Conservation (phyloP, 1,140 invertebrate genomes). For the Wiebesia pumilae region DNA sequence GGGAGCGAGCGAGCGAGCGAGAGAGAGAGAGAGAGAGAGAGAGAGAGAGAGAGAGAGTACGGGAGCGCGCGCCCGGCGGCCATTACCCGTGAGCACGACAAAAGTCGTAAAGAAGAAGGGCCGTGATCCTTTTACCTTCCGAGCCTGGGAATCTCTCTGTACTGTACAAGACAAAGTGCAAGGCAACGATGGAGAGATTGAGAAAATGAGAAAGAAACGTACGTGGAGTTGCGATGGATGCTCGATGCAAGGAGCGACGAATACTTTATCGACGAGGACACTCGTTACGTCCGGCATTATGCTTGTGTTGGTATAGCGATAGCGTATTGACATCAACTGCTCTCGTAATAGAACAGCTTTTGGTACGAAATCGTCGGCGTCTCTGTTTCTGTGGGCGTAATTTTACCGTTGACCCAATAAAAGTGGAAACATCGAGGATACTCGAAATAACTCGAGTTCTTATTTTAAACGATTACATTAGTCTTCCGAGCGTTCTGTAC, state of each 20-base stretch:
- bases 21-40: neutral
- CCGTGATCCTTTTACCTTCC: neutral
- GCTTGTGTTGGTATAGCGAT: too few species aligned
- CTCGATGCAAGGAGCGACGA: neutral
- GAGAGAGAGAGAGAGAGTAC: neutral
- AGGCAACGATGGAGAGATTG: neutral
- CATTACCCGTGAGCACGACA: constrained; percentile 42
- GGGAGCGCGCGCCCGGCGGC: neutral
- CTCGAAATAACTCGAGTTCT: too few species aligned
- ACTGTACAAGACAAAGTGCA: neutral
- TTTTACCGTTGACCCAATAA: too few species aligned
- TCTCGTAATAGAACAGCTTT: too few species aligned
- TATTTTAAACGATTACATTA: too few species aligned
- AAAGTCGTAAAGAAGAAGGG: constrained; percentile 52
- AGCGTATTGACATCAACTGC: too few species aligned
- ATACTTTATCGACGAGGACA: neutral
- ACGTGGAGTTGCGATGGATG: neutral
- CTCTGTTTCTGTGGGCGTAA: too few species aligned
- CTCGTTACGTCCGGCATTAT: too few species aligned
- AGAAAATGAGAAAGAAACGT: neutral
- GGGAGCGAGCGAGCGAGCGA: neutral
- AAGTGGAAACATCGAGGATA: too few species aligned
- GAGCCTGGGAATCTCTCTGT: neutral
- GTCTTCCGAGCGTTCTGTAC: too few species aligned
- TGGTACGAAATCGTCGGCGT: too few species aligned